phyloP scores from a whole-genome alignment of 1,140 invertebrate species.

The Protaetia brevitarsis region DNA sequence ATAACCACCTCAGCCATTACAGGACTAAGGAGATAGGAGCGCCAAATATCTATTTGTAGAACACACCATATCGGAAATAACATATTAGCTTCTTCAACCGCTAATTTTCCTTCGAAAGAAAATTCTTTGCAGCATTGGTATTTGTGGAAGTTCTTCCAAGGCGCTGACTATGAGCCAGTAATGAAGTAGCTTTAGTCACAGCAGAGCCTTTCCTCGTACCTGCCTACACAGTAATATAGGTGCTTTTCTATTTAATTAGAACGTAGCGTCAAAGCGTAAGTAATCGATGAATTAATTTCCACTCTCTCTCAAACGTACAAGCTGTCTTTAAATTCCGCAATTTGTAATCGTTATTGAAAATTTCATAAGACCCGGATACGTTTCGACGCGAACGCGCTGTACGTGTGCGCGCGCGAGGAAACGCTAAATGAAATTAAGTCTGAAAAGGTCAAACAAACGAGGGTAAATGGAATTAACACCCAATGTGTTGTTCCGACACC shows the following conservation, averaged over 20 bases:
- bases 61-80: too few relatives aligned
- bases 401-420: not conserved
- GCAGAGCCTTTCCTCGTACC: too few relatives aligned
- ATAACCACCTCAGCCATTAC: too few relatives aligned
- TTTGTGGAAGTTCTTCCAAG: too few relatives aligned
- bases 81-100: too few relatives aligned
- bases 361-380: not conserved
- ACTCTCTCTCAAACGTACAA: not conserved
- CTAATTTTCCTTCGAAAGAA: too few relatives aligned
- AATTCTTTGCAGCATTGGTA: too few relatives aligned
- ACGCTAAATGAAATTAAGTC: conserved; percentile 40
- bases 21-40: too few relatives aligned
- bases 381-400: not conserved
- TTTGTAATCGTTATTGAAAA: conserved; percentile 12
- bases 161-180: too few relatives aligned
- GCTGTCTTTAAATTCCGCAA: not conserved
- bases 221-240: too few relatives aligned
- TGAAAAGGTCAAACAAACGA: conserved; percentile 41
- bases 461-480: conserved; percentile 45
- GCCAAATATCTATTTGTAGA: too few relatives aligned
- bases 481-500: conserved; percentile 42
- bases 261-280: not conserved
- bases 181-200: too few relatives aligned
- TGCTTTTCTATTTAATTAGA: not conserved
- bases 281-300: not conserved